Base-by-base conservation (phyloP, 2,888 invertebrate genomes). In the Calliscelio sp. region DNA sequence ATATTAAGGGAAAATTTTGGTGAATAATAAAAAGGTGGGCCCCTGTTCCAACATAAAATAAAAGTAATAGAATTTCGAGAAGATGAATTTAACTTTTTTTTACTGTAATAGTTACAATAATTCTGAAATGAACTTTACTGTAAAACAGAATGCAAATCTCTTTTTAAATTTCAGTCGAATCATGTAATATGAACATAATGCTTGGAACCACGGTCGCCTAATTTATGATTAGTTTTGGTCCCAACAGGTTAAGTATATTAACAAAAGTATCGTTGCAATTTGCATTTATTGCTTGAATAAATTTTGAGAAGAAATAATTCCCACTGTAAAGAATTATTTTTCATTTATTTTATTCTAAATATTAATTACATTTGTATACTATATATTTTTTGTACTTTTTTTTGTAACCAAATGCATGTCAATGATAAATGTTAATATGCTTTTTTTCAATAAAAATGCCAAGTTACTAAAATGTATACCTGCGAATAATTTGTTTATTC, bases 201-300 rank as follows among this genome's bases (percentile, higher is more conserved):
- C 85, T 86, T 81, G 84, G 89, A 85, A 89, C 87, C 87, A 77
- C 88, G 88, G 81, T 84, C 87, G 86, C 87, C 81, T 80, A 87
- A 88, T 89, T 86, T 83, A 83, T 71, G 85, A 88, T 80, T 84
- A 41, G 84, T 87, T 84, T 86, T 86, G 84, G 85, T 87, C 88
- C 24, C 77, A 73, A 79, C 90, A 92, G 92, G 92, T 91, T 91
- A 89, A 92, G 92, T 92, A 92, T 90, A 84, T 32, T 63, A 46
- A 87, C 83, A 86, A 28, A n/a, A 73, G 88, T 90, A 90, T 90
- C 89, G 86, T 53, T 81, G 83, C 61, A 80, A 75, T 78, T 78
- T 78, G 20, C 71, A 57, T 74, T 65, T 53, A 24, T 18, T 66
- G 55, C n/a, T 49, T 38, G 57, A 53, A 73, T 75, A 8, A 51